Evolutionary conservation across 2,113 vertebrate species (phyloP), one percentile per base, ranked within the genome.

Genomic region (Urocynchramus pylzowi): DNA sequence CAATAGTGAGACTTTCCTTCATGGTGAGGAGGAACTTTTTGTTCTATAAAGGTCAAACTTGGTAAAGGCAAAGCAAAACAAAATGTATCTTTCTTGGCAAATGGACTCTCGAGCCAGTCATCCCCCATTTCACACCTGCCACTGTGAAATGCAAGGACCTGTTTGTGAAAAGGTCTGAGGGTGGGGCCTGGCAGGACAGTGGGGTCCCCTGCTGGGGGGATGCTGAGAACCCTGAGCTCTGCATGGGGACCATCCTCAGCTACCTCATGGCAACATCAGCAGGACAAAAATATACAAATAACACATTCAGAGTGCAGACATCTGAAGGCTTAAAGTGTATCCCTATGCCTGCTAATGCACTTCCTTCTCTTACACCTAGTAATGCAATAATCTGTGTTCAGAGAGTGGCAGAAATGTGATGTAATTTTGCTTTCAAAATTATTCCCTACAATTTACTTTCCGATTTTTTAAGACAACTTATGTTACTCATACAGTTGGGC

Each of bases 21-120:
- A 45, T 0, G 4, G 42, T 61, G 50, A 96, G 75, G 28, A 93
- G 84, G 91, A 95, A 91, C 59, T 35, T 79, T 87, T 87, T 93
- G 74, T 90, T 89, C 93, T 89, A 4, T 9, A 85, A 90, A 93
- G 70, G 57, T 84, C 69, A 91, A 94, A 77, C 21, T 42, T 67
- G 54, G 35, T 47, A 87, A 79, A 45, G 11, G 59, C 52, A 87
- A 77, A 84, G 53, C 50, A 76, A 79, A 94, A 82, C 65, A 85
- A 78, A 95, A 85, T 35, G 41, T 53, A 76, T 45, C 63, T 61
- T 56, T 84, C 49, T 50, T 73, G 71, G 70, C 52, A 88, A 79
- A 65, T 13, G 21, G n/a, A 61, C n/a, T 65, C 59, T 69, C 12
- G 23, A 50, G 60, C 39, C 63, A 73, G 28, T 54, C 70, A 75